These are phyloP conservation scores for Nezara viridula DNA, from an alignment of 2,888 invertebrate genomes.

Conservation along the genomic window DNA sequence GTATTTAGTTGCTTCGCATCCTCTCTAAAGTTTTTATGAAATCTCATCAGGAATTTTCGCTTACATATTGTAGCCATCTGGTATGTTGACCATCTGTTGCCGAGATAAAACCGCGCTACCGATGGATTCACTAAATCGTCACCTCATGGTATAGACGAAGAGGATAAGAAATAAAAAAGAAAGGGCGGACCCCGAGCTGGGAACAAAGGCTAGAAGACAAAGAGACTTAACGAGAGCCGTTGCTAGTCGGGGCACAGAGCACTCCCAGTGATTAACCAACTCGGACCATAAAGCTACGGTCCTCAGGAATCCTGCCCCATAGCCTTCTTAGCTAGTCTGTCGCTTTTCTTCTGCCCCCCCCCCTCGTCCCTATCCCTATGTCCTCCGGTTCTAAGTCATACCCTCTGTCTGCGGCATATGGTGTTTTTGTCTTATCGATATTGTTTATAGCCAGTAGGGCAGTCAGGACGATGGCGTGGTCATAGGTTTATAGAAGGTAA, in stretches of 20 bases:
- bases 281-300: constrained; percentile 41
- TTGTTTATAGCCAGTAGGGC: not conserved
- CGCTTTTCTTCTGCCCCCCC: not conserved
- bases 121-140: constrained; percentile 27
- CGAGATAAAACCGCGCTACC: not conserved
- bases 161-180: not conserved
- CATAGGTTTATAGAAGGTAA: not conserved
- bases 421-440: constrained; percentile 15
- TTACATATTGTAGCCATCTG: not conserved
- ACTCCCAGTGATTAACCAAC: constrained; percentile 39
- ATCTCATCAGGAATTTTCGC: not conserved
- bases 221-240: constrained; percentile 41
- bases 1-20: too few relatives aligned
- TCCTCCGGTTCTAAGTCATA: not conserved
- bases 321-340: constrained; percentile 16
- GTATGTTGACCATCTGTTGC: constrained; percentile 12
- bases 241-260: constrained; percentile 49
- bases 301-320: constrained; percentile 49
- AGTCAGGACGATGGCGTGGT: not conserved
- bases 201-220: constrained; percentile 35
- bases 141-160: not conserved
- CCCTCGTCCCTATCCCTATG: not conserved
- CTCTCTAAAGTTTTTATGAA: not conserved
- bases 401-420: not conserved
- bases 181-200: not conserved